These are phyloP conservation scores for Idris sp. DNA, from an alignment of 1,140 invertebrate species.

Conservation along the genomic window DNA sequence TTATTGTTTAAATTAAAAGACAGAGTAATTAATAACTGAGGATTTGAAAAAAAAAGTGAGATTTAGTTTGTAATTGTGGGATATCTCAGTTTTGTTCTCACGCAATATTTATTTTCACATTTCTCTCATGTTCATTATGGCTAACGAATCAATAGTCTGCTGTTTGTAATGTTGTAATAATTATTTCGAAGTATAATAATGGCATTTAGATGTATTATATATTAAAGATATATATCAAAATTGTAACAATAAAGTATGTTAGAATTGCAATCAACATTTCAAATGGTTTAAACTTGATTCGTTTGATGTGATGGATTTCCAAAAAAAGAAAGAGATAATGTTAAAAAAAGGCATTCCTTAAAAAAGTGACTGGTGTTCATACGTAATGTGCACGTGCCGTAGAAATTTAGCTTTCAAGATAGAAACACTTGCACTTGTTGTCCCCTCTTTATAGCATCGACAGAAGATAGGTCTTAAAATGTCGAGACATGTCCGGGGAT, in stretches of 20 bases:
- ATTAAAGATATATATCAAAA: conserved; percentile 1
- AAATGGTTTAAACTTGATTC: conserved; percentile 51
- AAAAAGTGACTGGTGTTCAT: conserved; percentile 36
- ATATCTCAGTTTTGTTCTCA: conserved; percentile 11
- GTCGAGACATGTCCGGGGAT: conserved; percentile 17
- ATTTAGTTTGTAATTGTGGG: conserved; percentile 31
- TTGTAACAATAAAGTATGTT: conserved; percentile 17
- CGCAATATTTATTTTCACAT: conserved; percentile 32
- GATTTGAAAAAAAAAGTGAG: conserved; percentile 21
- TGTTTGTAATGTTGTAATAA: conserved; percentile 48
- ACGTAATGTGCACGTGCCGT: conserved; percentile 49
- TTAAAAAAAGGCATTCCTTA: conserved; percentile 42
- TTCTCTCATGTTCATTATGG: conserved; percentile 37
- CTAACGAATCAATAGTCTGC: conserved; percentile 44
- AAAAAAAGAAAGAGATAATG: conserved; percentile 14
- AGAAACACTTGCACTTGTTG: conserved; percentile 44
- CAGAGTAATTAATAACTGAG: conserved; percentile 8
- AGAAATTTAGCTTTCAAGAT: conserved; percentile 56
- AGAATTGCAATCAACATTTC: conserved; percentile 36
- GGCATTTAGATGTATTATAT: conserved; percentile 34
- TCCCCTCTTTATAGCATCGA: conserved; percentile 41
- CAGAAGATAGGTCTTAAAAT: conserved; percentile 30
- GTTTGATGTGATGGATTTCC: conserved; percentile 53
- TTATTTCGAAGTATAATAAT: conserved; percentile 13
- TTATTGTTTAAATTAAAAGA: no score